Evolutionary conservation across 53 echinoderm and acorn worm genomes (phyloP), one percentile per base, ranked within the genome.

Genomic region (Actinopyga echinites): DNA sequence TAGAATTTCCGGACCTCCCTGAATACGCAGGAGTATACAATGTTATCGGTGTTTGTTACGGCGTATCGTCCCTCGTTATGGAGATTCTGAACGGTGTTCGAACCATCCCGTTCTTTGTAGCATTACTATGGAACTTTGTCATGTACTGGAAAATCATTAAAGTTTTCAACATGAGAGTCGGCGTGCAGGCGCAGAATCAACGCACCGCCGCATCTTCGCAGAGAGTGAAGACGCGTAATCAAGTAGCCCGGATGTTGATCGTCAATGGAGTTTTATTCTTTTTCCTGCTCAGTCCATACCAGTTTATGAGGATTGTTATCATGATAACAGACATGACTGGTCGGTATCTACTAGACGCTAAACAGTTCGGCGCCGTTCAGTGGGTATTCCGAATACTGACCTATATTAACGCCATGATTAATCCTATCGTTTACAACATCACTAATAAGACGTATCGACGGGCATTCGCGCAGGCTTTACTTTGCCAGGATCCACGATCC

Each of bases 261-360:
- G 58, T 89, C 12, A 95, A 93, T 75, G 93, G 93, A 6, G 67
- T 87, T 60, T 79, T 91, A 53, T 95, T 95, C 86, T 95, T 95
- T 82, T 57, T 91, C 36, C 83, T 88, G 26, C 78, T 95, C 17
- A 88, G 90, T 30, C 95, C 95, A 1, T 95, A 89, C 60, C 86
- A 95, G 65, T 66, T 88, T 19, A 43, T 85, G 4, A 82, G 93
- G 0, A 84, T 91, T 79, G 60, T 86, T 3, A 40, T 90, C 58
- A 93, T 91, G 40, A 90, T 93, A 24, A 65, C 83, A 21, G 61
- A 71, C 11, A 64, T 67, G 10, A 86, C 45, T 31, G 91, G 77
- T 2, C 54, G 71, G 9, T 80, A 64, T 26, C 55, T 87, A 36
- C 62, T 89, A 20, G 79, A 68, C 28, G 20, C 3, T 1, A 57